Evolutionary conservation across 2,888 invertebrate species (phyloP), one percentile per base, ranked within the genome.

Genomic region (Tetropium fuscum): DNA sequence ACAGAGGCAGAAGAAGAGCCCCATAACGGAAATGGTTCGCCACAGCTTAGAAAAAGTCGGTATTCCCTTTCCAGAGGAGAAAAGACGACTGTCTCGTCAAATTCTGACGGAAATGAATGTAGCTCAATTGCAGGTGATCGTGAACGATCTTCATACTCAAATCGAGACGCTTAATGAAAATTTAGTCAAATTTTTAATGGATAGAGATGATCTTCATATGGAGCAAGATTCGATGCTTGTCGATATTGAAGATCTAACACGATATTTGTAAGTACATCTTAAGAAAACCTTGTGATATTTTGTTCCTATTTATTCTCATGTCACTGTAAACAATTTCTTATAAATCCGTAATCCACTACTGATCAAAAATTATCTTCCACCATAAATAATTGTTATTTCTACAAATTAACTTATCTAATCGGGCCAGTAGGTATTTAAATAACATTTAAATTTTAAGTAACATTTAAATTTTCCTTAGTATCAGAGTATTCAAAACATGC

Each of bases 221-320:
- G 94, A 95, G 67, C 97, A 98, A 82, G 98, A 98, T 82, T 96
- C 97, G 32, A 96, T 97, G 92, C 87, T 97, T 68, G 96, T 97
- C 27, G 97, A 98, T 79, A 95, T 98, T 74, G 97, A 98, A 83
- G 97, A 98, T 83, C 88, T 97, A 71, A 95, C 95, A 36, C 86
- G 93, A 84, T 93, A 93, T 81, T 84, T 93, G 93, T 94, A 83
- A 90, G 92, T 85, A 64, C 27, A 19, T 25, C 43, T 54, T 20
- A 6, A 4, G 7, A 10, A 18, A 16, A 15, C 15, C 18, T 43
- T 25, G 2, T 27, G 6, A 27, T 7, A 6, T 27, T 3, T 3
- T 27, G 27, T 27, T n/a, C 27, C n/a, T n/a, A n/a, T n/a, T n/a
- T n/a, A n/a, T n/a, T n/a, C n/a, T n/a, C n/a, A n/a, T n/a, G n/a